A percentile compares a stretch with the other conserved stretches of the same genome.
phyloP scores from a whole-genome alignment of 2,113 vertebrate species.

The Ploceus nigricollis region DNA sequence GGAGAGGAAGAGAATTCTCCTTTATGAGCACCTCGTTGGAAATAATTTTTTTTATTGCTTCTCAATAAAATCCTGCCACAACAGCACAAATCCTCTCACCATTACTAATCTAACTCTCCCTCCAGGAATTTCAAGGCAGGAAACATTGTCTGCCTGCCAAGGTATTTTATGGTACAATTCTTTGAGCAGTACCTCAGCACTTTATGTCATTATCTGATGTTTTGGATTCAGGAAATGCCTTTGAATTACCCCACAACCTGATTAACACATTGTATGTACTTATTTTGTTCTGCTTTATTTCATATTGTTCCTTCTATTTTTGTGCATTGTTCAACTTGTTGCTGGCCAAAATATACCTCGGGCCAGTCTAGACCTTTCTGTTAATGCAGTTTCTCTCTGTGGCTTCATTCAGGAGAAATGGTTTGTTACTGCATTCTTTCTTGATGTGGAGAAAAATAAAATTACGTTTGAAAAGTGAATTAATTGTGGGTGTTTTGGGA shows the following conservation, averaged over 20 bases:
- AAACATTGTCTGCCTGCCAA: slow-evolving; percentile 25
- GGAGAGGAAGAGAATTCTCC: not conserved
- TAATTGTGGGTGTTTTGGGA: not conserved
- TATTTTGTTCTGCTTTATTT: slow-evolving; percentile 27
- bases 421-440: not conserved
- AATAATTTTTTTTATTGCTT: slow-evolving; percentile 13
- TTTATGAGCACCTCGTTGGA: not conserved
- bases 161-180: slow-evolving; percentile 39
- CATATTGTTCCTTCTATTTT: not conserved
- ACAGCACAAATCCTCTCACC: slow-evolving; percentile 47
- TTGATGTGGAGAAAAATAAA: not conserved
- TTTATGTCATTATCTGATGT: slow-evolving; percentile 32
- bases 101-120: slow-evolving; percentile 59
- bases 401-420: not conserved
- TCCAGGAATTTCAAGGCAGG: slow-evolving; percentile 51
- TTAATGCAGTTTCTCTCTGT: slow-evolving; percentile 5
- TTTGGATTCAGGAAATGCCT: slow-evolving; percentile 23
- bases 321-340: not conserved
- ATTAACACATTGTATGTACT: slow-evolving; percentile 5
- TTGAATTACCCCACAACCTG: slow-evolving; percentile 19
- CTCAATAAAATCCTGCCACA: slow-evolving; percentile 45
- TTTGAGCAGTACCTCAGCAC: not conserved
- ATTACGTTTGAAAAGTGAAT: not conserved
- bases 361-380: slow-evolving; percentile 37
- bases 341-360: slow-evolving; percentile 6